Evolutionary conservation across 2,113 vertebrate species (phyloP).

Genomic region (Gambusia affinis): DNA sequence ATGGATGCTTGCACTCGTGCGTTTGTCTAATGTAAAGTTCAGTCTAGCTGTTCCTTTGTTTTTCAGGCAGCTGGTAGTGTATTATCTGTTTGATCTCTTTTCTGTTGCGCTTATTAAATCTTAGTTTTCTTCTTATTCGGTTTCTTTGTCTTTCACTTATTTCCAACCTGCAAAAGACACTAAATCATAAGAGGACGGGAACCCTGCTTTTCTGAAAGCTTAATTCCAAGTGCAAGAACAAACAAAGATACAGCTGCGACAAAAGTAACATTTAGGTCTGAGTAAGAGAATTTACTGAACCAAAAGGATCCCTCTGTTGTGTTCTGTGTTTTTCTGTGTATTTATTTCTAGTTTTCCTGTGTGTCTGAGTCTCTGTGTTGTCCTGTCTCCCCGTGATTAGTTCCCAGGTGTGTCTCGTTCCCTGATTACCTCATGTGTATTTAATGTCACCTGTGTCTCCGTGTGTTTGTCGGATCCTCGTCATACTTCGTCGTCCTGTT

Average conservation of each 20-base stretch:
- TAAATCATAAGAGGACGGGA: conserved; percentile 20
- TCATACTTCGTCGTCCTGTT: too few relatives aligned
- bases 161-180: conserved; percentile 2
- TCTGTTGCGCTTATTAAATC: conserved; percentile 31
- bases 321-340: too few relatives aligned
- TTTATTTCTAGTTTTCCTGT: too few relatives aligned
- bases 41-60: conserved; percentile 21
- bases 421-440: too few relatives aligned
- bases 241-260: conserved; percentile 21
- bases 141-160: conserved; percentile 34
- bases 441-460: too few relatives aligned
- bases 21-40: conserved; percentile 35
- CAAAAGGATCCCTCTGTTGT: neutral
- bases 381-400: too few relatives aligned
- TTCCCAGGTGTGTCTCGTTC: too few relatives aligned
- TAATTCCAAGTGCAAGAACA: conserved; percentile 1
- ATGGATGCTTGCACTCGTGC: conserved; percentile 13
- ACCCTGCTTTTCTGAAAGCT: conserved; percentile 11
- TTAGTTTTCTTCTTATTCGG: conserved; percentile 40
- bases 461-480: too few relatives aligned
- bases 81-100: conserved; percentile 32
- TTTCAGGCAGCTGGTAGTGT: conserved; percentile 18
- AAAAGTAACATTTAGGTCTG: conserved; percentile 22
- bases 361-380: too few relatives aligned
- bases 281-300: neutral